Evolutionary conservation across 2,888 invertebrate genomes (phyloP), one percentile per base, ranked within the genome.

Genomic region (Xanthorhoe spadicearia): DNA sequence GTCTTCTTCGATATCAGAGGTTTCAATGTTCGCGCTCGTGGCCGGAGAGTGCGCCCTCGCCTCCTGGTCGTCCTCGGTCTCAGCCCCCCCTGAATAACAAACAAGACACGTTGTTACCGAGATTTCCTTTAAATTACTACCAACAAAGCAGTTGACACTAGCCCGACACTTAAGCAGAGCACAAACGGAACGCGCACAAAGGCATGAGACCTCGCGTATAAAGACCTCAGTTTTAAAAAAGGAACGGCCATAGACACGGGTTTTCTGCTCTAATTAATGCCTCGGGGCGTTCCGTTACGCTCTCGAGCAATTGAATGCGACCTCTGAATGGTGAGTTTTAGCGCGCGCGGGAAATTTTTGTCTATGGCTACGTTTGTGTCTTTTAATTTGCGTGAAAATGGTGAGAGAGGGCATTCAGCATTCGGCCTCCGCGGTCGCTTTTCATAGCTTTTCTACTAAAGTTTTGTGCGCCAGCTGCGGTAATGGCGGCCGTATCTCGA

Each of bases 211-310:
- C 81, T 80, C 81, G 80, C 79, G 78, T 81, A 88, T 92, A 92
- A 91, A 92, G 91, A 89, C 84, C 81, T 86, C 87, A 86, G 86
- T 87, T 90, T 89, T 88, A 86, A 90, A 89, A 89, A 89, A 89
- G 89, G 84, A 89, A 87, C 87, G 87, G 81, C 87, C 83, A 86
- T 87, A 89, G 89, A 89, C 82, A 78, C 85, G 86, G 85, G 85
- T 83, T 89, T 82, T 90, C 91, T 87, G 90, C 91, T 91, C 93
- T 93, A 93, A 93, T 93, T 93, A 93, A 92, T 90, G 93, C 93
- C 92, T 87, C 86, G 85, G 92, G 92, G 89, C 90, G 90, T 88
- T 87, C 88, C 87, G 84, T 87, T 89, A 84, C 88, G 77, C 88
- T 85, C 89, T 88, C 87, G 81, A 88, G 85, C 86, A 85, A 88